Evolutionary conservation across 2,888 invertebrate species (phyloP).

Genomic region (Troilus luridus): DNA sequence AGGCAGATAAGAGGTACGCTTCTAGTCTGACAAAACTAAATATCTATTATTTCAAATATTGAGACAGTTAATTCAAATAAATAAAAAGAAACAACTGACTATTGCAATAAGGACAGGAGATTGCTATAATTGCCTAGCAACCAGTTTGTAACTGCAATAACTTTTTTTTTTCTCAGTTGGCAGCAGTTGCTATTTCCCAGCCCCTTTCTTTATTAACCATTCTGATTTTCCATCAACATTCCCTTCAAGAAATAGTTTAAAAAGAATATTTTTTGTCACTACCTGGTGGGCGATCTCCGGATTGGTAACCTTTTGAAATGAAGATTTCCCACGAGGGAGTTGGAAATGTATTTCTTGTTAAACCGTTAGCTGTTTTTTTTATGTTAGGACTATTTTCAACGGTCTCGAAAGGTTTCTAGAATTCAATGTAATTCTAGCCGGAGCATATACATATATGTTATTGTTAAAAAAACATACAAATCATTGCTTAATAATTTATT

Average conservation of each 20-base stretch:
- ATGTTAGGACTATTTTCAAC: conserved; percentile 6
- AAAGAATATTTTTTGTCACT: neutral
- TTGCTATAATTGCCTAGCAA: neutral
- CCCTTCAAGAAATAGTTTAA: neutral
- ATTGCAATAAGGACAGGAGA: neutral
- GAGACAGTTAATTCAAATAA: neutral
- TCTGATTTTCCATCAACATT: conserved; percentile 9
- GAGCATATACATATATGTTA: neutral
- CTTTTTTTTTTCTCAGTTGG: neutral
- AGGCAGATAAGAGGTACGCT: no score
- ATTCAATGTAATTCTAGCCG: neutral
- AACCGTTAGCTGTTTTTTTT: conserved; percentile 3
- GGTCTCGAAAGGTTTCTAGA: neutral
- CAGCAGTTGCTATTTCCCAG: neutral
- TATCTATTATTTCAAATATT: neutral
- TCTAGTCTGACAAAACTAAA: neutral
- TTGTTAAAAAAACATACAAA: no score
- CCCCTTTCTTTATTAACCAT: neutral
- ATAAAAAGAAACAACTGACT: neutral
- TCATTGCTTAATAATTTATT: no score
- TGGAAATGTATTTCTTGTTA: neutral
- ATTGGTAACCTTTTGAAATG: conserved; percentile 30
- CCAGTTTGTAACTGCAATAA: neutral
- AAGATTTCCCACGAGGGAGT: neutral
- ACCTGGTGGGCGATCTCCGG: neutral